Evolutionary conservation across 2,888 invertebrate genomes (phyloP).

Genomic region (Hirtodrosophila histrioides): DNA sequence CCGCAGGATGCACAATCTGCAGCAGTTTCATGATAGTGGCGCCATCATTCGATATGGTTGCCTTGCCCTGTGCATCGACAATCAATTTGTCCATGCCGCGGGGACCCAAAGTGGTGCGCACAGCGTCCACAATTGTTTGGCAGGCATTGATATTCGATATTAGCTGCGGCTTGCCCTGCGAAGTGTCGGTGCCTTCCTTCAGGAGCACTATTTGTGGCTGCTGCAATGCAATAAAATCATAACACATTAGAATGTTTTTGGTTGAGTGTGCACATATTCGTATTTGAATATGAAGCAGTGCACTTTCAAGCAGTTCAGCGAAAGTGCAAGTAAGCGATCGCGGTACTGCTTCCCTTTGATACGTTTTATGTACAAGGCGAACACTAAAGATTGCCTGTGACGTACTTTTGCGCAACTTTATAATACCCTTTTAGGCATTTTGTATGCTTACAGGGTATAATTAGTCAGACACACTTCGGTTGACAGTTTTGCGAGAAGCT

Average conservation of each 20-base stretch:
- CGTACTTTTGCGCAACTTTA: too few relatives aligned
- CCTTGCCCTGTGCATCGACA: slow-evolving; percentile 94
- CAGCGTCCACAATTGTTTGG: slow-evolving; percentile 96
- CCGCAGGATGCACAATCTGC: slow-evolving; percentile 99
- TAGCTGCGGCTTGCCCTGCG: slow-evolving; percentile 97
- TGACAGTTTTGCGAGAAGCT: slow-evolving; percentile 65
- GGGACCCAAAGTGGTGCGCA: slow-evolving; percentile 97
- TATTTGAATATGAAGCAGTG: too few relatives aligned
- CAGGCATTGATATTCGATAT: slow-evolving; percentile 99
- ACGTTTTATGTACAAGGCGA: too few relatives aligned
- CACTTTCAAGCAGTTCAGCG: too few relatives aligned
- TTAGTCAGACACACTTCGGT: slow-evolving; percentile 35
- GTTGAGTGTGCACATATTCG: too few relatives aligned
- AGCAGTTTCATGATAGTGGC: slow-evolving; percentile 99
- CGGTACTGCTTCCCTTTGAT: too few relatives aligned
- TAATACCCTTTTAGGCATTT: too few relatives aligned
- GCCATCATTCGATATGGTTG: slow-evolving; percentile 99
- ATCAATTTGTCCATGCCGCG: slow-evolving; percentile 99
- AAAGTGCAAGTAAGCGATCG: too few relatives aligned
- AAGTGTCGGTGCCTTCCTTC: slow-evolving; percentile 98
- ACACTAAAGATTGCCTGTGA: too few relatives aligned
- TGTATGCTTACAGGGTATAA: neutral
- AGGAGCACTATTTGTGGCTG: slow-evolving; percentile 98
- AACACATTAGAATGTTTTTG: neutral
- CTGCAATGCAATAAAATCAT: slow-evolving; percentile 84